These are phyloP conservation scores for Numenius arquata DNA, from an alignment of 2,113 vertebrate species.

Conservation along the genomic window DNA sequence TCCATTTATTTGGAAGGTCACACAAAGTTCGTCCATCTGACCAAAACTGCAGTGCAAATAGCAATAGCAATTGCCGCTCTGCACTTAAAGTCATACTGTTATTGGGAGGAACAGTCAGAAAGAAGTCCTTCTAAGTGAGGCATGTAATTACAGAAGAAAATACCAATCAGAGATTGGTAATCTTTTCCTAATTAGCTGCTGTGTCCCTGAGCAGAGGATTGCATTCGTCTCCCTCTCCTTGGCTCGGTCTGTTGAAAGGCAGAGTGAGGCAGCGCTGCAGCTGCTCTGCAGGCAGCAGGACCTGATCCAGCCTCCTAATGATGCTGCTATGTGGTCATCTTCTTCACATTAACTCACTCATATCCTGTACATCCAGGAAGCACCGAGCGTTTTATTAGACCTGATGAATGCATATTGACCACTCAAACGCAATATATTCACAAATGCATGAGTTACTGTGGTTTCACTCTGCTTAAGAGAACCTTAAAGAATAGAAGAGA, in stretches of 20 bases:
- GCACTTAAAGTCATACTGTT: neutral
- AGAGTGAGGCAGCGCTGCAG: neutral
- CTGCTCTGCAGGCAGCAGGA: conserved; percentile 23
- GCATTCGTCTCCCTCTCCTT: neutral
- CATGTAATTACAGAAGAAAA: conserved; percentile 23
- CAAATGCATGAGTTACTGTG: neutral
- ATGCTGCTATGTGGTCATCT: conserved; percentile 36
- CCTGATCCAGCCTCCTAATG: neutral
- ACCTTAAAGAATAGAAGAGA: no score
- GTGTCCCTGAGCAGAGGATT: neutral
- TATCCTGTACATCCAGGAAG: conserved; percentile 47
- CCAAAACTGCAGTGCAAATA: neutral
- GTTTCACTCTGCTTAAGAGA: neutral
- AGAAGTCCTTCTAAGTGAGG: neutral
- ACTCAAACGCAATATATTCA: neutral
- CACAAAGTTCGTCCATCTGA: neutral
- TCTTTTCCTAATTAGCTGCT: conserved; percentile 9
- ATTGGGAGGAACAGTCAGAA: neutral
- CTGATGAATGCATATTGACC: neutral
- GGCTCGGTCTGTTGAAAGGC: neutral
- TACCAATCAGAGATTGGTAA: neutral
- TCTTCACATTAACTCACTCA: conserved; percentile 42
- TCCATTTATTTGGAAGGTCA: neutral
- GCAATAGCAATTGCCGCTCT: neutral
- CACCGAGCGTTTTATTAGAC: neutral